These are phyloP conservation scores for Heliconius hermathena DNA, from an alignment of 1,140 invertebrate genomes.

Conservation along the genomic window DNA sequence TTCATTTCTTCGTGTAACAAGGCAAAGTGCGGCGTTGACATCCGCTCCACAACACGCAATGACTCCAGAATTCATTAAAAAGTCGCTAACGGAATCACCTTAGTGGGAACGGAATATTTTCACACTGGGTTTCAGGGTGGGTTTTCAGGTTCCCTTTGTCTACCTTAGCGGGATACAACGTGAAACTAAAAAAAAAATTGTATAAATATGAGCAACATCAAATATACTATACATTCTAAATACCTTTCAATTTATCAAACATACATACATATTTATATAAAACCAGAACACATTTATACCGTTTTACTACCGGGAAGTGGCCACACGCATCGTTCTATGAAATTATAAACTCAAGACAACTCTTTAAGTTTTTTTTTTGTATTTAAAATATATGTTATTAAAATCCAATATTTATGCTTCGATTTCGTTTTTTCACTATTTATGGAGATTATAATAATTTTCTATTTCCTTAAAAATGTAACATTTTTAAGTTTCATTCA, in stretches of 20 bases:
- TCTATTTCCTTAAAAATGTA: background rate
- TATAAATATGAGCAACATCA: no score
- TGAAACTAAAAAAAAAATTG: no score
- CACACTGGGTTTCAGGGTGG: no score
- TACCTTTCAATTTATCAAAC: background rate
- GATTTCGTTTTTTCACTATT: background rate
- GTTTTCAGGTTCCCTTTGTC: no score
- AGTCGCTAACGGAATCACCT: no score
- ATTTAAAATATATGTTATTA: background rate
- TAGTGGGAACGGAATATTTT: no score
- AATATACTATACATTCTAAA: background rate
- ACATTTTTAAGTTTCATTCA: background rate
- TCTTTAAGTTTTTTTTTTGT: background rate
- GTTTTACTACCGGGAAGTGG: slow-evolving; percentile 23
- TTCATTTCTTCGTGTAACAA: no score
- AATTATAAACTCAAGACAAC: background rate
- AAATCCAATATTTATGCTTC: background rate
- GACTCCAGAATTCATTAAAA: no score
- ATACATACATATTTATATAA: slow-evolving; percentile 11
- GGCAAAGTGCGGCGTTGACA: no score
- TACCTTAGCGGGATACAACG: no score
- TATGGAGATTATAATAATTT: background rate
- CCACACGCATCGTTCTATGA: slow-evolving; percentile 32
- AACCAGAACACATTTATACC: background rate
- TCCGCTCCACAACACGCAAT: no score